These are phyloP conservation scores for Dicrurus megarhynchus DNA, from an alignment of 2,113 vertebrate genomes.

Conservation along the genomic window DNA sequence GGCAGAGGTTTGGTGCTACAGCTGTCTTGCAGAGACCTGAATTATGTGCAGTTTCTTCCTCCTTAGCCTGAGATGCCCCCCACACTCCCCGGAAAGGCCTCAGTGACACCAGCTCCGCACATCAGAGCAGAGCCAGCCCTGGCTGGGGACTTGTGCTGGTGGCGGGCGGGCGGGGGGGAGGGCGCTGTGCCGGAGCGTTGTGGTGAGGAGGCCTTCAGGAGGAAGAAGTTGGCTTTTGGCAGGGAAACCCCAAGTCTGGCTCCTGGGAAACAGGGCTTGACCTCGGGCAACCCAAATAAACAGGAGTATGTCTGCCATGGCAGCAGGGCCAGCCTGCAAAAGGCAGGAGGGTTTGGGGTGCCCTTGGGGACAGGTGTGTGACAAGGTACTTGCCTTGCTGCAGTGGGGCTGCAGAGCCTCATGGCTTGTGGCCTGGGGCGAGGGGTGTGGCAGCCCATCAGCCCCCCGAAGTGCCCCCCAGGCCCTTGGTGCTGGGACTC, in stretches of 20 bases:
- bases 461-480: neutral
- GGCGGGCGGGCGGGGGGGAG: no score
- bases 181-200: rapidly evolving
- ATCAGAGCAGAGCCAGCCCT: neutral
- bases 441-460: neutral
- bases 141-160: rapidly evolving
- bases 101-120: rapidly evolving
- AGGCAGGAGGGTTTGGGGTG: neutral
- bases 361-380: rapidly evolving
- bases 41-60: neutral
- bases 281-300: rapidly evolving
- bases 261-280: neutral
- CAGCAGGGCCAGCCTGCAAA: rapidly evolving
- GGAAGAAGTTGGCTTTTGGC: neutral
- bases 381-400: rapidly evolving
- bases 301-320: rapidly evolving
- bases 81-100: neutral
- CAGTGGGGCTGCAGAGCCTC: no score
- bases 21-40: neutral
- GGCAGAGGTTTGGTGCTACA: neutral
- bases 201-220: rapidly evolving
- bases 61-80: neutral
- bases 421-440: rapidly evolving
- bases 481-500: neutral
- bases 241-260: neutral